These are phyloP conservation scores for Drosophila carrolli DNA, from an alignment of 1,140 invertebrate genomes.

Conservation along the genomic window DNA sequence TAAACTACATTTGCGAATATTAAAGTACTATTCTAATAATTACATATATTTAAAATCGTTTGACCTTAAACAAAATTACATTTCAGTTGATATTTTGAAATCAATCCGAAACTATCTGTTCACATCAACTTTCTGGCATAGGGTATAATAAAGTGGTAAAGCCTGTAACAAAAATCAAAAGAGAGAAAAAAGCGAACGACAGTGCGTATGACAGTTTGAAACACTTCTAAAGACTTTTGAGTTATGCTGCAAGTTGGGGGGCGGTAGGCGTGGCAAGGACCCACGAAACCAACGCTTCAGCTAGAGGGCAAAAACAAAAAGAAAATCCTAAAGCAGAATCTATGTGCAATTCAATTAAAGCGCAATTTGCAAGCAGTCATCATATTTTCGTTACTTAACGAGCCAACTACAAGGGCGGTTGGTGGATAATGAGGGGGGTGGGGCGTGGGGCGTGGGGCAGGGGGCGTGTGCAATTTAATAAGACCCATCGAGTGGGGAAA, in stretches of 20 bases:
- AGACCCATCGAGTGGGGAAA: slow-evolving; percentile 75
- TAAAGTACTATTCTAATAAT: too few species aligned
- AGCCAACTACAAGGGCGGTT: slow-evolving; percentile 18
- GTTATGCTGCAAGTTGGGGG: slow-evolving; percentile 45
- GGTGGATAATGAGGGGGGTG: slow-evolving; percentile 1
- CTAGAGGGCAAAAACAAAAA: neutral
- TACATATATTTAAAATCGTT: too few species aligned
- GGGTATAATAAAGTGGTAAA: slow-evolving; percentile 56
- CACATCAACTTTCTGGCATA: neutral
- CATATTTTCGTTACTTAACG: slow-evolving; percentile 78
- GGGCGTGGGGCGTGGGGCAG: neutral
- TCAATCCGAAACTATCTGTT: too few species aligned
- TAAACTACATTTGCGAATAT: too few species aligned
- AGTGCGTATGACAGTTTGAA: slow-evolving; percentile 77
- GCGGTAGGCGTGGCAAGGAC: slow-evolving; percentile 34
- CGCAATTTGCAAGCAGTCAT: slow-evolving; percentile 74
- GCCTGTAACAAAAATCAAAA: slow-evolving; percentile 33
- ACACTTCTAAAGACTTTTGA: slow-evolving; percentile 70
- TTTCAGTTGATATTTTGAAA: too few species aligned
- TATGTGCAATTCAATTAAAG: slow-evolving; percentile 82
- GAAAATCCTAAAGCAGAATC: slow-evolving; percentile 46
- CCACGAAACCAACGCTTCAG: slow-evolving; percentile 21
- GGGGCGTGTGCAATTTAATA: slow-evolving; percentile 65
- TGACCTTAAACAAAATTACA: too few species aligned
- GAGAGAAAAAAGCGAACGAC: slow-evolving; percentile 12